Evolutionary conservation across 2,888 invertebrate species (phyloP), one percentile per base, ranked within the genome.

Genomic region (Frankliniella intonsa): DNA sequence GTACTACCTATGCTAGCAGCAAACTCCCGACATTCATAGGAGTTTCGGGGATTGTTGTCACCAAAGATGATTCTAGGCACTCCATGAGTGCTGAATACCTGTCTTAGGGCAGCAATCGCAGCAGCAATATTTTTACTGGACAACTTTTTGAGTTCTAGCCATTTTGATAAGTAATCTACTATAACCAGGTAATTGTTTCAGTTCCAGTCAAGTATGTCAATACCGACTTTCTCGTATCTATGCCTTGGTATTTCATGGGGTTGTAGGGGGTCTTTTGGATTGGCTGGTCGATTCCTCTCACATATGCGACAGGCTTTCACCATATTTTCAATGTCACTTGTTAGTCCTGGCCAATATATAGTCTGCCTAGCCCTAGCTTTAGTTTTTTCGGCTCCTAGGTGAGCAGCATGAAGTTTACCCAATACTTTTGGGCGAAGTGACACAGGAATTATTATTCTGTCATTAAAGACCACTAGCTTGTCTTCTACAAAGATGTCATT

Each of bases 271-370:
- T 84, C 83, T 80, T 83, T 83, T 51, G 12, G 10, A 82, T 83
- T 84, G 51, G n/a, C 81, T 1, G 65, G 79, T 0, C 22, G 50
- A 83, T 81, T 82, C 17, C 50, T 82, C 9, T 80, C 14, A 51
- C 84, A 84, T 10, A 80, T 76, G 50, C 65, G 79, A 83, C 84
- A 84, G 80, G 65, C 82, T 49, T 82, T 80, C 50, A 84, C 81
- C 80, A 82, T 50, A 79, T 83, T 80, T 22, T 80, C 69, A 17
- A 84, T 83, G 49, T 84, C 80, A 49, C 19, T 50, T 19, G 51
- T 80, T 25, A 84, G 82, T 65, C 50, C 80, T 2, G 84, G 83
- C 84, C 83, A 83, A 83, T 82, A 84, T 11, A 84, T n/a, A 25
- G 82, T 50, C 80, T 84, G 62, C 62, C 80, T 84, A 17, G 83